A percentile compares a stretch with the other conserved stretches of the same genome.
phyloP scores from a whole-genome alignment of 2,113 vertebrate species.

The Otolemur garnettii region DNA sequence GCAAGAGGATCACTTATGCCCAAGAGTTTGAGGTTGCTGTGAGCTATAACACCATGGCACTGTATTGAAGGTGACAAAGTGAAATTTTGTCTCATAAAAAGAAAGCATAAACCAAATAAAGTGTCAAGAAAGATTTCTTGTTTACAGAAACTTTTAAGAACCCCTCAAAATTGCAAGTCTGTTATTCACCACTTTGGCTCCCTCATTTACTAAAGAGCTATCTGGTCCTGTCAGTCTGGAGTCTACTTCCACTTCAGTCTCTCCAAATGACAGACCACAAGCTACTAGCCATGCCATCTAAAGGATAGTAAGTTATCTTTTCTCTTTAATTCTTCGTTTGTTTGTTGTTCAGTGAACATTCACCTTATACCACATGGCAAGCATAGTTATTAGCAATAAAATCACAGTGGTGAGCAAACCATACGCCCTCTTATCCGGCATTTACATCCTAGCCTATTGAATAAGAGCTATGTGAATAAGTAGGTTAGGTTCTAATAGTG shows the following conservation, averaged over 20 bases:
- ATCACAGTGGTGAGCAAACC: not conserved
- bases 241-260: not conserved
- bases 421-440: not conserved
- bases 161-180: not conserved
- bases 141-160: not conserved
- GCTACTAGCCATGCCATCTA: not conserved
- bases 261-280: not conserved
- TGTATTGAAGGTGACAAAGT: too few species aligned
- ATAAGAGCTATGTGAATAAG: not conserved
- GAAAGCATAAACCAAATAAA: not conserved
- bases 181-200: not conserved
- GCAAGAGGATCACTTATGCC: too few species aligned
- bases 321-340: not conserved
- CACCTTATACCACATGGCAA: not conserved
- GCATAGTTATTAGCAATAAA: constrained; percentile 8
- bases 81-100: too few species aligned
- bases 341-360: not conserved
- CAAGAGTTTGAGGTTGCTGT: too few species aligned
- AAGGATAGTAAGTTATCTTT: not conserved
- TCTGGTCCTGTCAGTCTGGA: not conserved
- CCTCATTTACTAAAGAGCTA: not conserved
- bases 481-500: not conserved
- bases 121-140: not conserved
- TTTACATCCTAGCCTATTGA: not conserved
- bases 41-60: too few species aligned